Percentiles rank a stretch among this genome's conserved stretches.
These are phyloP conservation scores for Sarcophaga subvicina DNA, from an alignment of 2,888 invertebrate species.

Conservation along the genomic window DNA sequence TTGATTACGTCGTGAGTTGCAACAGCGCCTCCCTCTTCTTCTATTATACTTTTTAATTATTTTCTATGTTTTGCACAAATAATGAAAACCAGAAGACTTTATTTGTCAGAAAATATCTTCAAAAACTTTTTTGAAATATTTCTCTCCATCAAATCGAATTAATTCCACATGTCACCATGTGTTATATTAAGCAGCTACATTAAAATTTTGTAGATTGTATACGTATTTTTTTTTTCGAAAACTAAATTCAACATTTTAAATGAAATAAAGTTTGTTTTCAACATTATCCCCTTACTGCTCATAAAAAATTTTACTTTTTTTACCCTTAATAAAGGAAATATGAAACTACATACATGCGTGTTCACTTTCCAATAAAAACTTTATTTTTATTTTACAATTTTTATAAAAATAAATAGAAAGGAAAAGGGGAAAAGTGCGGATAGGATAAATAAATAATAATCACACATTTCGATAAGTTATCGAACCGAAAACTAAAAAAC, in stretches of 20 bases:
- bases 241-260: constrained; percentile 8
- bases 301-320: background rate
- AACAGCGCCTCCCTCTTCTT: too few relatives aligned
- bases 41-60: too few relatives aligned
- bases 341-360: constrained; percentile 13
- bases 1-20: too few relatives aligned
- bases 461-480: constrained; percentile 19
- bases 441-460: background rate
- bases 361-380: constrained; percentile 14
- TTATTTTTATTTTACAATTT: background rate
- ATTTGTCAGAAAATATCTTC: background rate
- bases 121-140: constrained; percentile 3
- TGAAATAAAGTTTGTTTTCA: background rate
- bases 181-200: constrained; percentile 26
- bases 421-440: background rate
- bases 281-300: background rate
- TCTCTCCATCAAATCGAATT: background rate
- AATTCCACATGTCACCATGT: constrained; percentile 20
- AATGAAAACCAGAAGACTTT: too few relatives aligned
- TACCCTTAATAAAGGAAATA: background rate
- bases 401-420: background rate
- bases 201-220: constrained; percentile 15
- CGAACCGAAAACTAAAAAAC: background rate
- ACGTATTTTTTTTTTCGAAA: background rate
- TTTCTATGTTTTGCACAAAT: too few relatives aligned